phyloP scores from a whole-genome alignment of 2,888 invertebrate species.

The Timandra comae region DNA sequence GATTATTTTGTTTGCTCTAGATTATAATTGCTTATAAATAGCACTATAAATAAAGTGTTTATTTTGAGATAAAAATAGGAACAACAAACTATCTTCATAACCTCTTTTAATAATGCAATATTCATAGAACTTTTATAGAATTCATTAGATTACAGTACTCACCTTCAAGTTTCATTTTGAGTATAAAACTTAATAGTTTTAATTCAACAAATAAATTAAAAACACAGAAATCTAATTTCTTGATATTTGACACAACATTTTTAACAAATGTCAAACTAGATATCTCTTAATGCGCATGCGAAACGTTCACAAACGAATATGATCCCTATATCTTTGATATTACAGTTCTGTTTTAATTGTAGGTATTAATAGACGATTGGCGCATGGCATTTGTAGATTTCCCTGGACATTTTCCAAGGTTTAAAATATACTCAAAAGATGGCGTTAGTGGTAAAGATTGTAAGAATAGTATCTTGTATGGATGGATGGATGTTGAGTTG shows the following conservation, averaged over 20 bases:
- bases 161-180: conserved; percentile 51
- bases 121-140: too few species aligned
- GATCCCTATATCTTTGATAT: neutral
- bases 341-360: conserved; percentile 13
- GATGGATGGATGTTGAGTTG: too few species aligned
- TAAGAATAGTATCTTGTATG: too few species aligned
- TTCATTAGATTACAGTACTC: conserved; percentile 19
- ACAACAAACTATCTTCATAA: too few species aligned
- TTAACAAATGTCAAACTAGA: conserved; percentile 37
- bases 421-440: conserved; percentile 28
- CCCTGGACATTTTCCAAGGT: conserved; percentile 10
- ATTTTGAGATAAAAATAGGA: too few species aligned
- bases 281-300: conserved; percentile 64
- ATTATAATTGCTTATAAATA: too few species aligned
- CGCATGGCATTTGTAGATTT: conserved; percentile 44
- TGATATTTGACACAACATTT: conserved; percentile 16
- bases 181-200: conserved; percentile 28
- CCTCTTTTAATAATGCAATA: too few species aligned
- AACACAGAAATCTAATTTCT: conserved; percentile 11
- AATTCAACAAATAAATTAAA: conserved; percentile 25
- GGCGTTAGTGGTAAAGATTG: conserved; percentile 30
- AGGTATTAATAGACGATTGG: conserved; percentile 13
- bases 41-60: too few species aligned
- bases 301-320: conserved; percentile 20
- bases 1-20: too few species aligned